These are phyloP conservation scores for Podargus strigoides DNA, from an alignment of 2,797 vertebrate species.

Conservation along the genomic window DNA sequence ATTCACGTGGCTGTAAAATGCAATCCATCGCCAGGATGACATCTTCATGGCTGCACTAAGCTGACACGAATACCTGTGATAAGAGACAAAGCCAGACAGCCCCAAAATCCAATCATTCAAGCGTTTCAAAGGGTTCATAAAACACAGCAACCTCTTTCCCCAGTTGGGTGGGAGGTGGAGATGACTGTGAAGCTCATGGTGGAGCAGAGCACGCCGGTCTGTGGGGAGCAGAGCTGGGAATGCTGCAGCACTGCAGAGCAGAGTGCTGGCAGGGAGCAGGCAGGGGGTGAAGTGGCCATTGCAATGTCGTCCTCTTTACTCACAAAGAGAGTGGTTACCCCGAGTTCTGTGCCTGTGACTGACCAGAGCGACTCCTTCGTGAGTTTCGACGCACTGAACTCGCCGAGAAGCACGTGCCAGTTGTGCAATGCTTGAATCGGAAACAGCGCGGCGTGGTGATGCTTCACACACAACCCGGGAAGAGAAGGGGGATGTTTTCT, in stretches of 20 bases:
- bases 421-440: rapidly evolving
- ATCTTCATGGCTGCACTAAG: background rate
- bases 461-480: background rate
- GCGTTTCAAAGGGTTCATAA: background rate
- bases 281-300: background rate
- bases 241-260: background rate
- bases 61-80: background rate
- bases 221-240: background rate
- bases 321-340: background rate
- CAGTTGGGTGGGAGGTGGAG: background rate
- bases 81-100: slow-evolving; percentile 6
- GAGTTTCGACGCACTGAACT: background rate
- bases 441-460: background rate
- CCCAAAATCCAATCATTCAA: background rate
- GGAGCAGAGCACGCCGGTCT: background rate
- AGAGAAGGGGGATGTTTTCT: background rate
- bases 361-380: background rate
- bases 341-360: rapidly evolving
- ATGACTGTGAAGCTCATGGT: background rate
- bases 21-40: background rate
- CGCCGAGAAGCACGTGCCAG: background rate
- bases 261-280: background rate
- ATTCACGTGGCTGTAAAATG: slow-evolving; percentile 5
- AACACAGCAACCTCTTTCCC: background rate
- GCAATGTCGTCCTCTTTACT: background rate